phyloP scores from a whole-genome alignment of 1,140 invertebrate species.

The Adoxophyes honmai region DNA sequence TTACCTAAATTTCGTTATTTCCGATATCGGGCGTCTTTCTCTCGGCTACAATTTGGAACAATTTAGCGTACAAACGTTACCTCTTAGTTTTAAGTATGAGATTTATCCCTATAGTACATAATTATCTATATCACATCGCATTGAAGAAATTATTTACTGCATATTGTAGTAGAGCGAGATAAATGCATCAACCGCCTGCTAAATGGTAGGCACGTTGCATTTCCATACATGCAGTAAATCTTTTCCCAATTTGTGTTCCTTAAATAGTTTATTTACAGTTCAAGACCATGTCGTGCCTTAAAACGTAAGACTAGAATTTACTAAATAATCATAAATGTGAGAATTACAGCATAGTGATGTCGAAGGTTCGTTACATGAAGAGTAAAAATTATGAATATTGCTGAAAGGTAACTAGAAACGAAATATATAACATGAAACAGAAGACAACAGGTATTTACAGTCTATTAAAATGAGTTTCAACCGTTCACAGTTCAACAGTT shows the following conservation, averaged over 20 bases:
- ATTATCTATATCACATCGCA: constrained; percentile 65
- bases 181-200: constrained; percentile 1
- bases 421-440: constrained; percentile 25
- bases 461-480: too few relatives aligned
- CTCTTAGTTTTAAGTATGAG: constrained; percentile 45
- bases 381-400: constrained; percentile 25
- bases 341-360: constrained; percentile 53
- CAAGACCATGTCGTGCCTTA: constrained; percentile 62
- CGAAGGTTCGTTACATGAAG: constrained; percentile 26
- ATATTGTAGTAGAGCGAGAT: constrained; percentile 33
- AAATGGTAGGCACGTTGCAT: constrained; percentile 15
- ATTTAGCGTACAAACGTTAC: constrained; percentile 33
- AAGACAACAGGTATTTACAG: constrained; percentile 6
- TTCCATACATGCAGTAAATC: constrained; percentile 41
- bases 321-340: constrained; percentile 62
- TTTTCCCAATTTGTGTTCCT: constrained; percentile 51
- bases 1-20: constrained; percentile 45
- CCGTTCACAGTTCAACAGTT: background rate
- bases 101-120: constrained; percentile 58
- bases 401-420: constrained; percentile 45
- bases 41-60: constrained; percentile 34
- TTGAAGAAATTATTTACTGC: constrained; percentile 55
- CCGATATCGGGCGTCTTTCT: constrained; percentile 44
- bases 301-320: constrained; percentile 74
- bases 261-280: constrained; percentile 62